Evolutionary conservation across 2,888 invertebrate species (phyloP).

Genomic region (Nezara viridula): DNA sequence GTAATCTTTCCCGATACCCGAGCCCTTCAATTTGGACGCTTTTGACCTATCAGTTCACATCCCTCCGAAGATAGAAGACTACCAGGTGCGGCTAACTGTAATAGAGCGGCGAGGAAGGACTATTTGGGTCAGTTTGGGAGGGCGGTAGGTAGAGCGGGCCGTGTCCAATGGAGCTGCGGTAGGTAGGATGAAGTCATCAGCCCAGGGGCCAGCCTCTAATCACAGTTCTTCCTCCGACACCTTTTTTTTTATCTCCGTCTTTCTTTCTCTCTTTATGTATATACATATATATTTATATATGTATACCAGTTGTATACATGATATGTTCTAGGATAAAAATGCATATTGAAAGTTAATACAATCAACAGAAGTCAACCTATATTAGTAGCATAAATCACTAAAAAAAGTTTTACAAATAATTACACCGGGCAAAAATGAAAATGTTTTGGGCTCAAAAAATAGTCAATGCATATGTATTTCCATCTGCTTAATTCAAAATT

Average conservation of each 20-base stretch:
- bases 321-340: background rate
- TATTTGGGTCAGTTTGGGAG: conserved; percentile 40
- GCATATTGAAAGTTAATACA: background rate
- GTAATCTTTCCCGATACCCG: background rate
- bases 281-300: background rate
- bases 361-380: no score
- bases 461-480: no score
- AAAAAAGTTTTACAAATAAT: no score
- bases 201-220: conserved; percentile 27
- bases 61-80: conserved; percentile 1
- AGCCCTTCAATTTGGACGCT: background rate
- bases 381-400: no score
- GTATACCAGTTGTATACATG: background rate
- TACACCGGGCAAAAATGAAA: no score
- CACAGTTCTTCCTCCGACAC: background rate
- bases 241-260: conserved; percentile 8
- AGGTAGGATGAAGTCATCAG: conserved; percentile 53
- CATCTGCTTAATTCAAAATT: no score
- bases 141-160: conserved; percentile 24
- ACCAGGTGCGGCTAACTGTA: conserved; percentile 42
- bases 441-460: no score
- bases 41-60: background rate
- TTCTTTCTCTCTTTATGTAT: background rate
- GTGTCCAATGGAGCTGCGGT: conserved; percentile 40
- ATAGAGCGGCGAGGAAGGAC: conserved; percentile 11